Base-by-base conservation (phyloP, 2,888 invertebrate species). In the Unio delphinus region DNA sequence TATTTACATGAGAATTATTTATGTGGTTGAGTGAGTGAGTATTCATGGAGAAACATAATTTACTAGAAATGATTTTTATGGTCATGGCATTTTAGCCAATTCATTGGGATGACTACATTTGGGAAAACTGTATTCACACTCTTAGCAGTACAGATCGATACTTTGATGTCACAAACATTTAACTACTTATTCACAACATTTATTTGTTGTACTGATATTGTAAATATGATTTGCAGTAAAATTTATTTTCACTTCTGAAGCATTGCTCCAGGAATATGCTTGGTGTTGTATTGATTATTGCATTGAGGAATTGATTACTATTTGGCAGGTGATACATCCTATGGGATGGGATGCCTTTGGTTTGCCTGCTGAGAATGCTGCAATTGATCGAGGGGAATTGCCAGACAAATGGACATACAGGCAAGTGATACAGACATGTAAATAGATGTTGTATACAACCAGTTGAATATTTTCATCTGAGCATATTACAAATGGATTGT, bases 341-440 rank as follows among this genome's bases (percentile, higher is more conserved):
- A 98, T 99, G 91, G 99, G 99, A 0, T 99, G 98, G 98, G 99
- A 99, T 92, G 96, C 98, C 0, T 99, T 99, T 92, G 99, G 99
- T 7, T 91, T 99, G 57, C 99, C 99, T 1, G 99, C 99, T 5
- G 99, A 99, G 91, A 99, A 99, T 92, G 99, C 99, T 64, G 99
- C 99, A 0, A 94, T 96, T 77, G 95, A 97, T 87, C 92, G 94
- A 61, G 93, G 94, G 60, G 91, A 96, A 59, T 92, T 94, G 75
- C 96, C 99, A 3, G 91, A 93, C 7, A 89, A 92, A n/a, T 99
- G 99, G 99, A 99, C 99, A 0, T 89, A 92, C 70, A 90, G 93
- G 76, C 90, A 75, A 65, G 65, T 23, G 26, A 61, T 55, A 28
- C 5, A 55, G 26, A 55, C 11, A 1, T 20, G 8, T 59, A 26